Conservation (phyloP, 2,797 vertebrate genomes). For the Falco concolor region DNA sequence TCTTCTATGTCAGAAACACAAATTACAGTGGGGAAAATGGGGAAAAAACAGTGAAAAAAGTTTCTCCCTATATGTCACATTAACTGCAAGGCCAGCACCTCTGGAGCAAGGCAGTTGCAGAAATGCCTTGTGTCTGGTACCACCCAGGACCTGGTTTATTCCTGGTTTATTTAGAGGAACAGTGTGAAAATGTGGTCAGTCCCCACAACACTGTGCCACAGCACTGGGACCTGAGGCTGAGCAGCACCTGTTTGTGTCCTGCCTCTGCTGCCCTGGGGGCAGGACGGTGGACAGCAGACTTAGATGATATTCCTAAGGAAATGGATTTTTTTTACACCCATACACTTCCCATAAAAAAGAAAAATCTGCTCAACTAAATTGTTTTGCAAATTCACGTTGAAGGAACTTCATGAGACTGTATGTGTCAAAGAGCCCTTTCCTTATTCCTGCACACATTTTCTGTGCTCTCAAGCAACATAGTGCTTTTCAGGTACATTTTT, state of each 20-base stretch:
- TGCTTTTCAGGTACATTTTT: background rate
- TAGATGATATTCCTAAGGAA: background rate
- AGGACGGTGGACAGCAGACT: background rate
- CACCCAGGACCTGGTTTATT: no score
- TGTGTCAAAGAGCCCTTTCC: background rate
- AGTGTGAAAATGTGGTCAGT: background rate
- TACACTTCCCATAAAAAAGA: background rate
- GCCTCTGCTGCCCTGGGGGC: background rate
- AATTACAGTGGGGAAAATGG: background rate
- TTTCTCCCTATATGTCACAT: background rate
- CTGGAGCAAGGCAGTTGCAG: background rate
- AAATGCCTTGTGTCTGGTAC: background rate
- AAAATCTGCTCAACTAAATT: background rate
- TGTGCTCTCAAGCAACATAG: background rate
- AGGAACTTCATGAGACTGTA: background rate
- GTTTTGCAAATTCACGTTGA: background rate
- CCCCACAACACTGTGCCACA: background rate
- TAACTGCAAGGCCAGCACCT: background rate
- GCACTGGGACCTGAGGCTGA: fast-evolving
- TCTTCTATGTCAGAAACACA: background rate
- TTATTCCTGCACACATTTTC: background rate
- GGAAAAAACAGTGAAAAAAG: background rate
- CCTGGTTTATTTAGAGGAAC: background rate
- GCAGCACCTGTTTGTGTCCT: fast-evolving
- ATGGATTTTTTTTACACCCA: background rate